Evolutionary conservation across 2,888 invertebrate species (phyloP).

Genomic region (Cenopis cana): DNA sequence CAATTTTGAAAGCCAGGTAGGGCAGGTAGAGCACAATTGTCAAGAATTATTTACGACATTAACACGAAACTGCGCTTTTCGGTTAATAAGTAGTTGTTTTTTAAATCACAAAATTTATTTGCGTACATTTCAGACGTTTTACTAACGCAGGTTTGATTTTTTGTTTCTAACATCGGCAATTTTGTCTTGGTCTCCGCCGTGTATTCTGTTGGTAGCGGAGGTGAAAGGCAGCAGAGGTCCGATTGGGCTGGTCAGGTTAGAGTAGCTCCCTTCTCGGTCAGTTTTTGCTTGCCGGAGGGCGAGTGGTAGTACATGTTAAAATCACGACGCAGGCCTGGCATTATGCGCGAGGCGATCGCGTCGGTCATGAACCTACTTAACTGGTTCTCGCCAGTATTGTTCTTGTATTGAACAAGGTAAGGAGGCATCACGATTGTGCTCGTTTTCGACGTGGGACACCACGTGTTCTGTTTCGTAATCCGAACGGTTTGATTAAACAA

Average conservation of each 20-base stretch:
- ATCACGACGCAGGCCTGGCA: constrained; percentile 67
- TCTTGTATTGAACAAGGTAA: constrained; percentile 52
- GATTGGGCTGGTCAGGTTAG: constrained; percentile 50
- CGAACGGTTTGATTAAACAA: not conserved
- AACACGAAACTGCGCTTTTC: not conserved
- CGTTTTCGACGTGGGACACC: constrained; percentile 10
- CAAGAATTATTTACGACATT: not conserved
- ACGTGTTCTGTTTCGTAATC: constrained; percentile 35
- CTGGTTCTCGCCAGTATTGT: constrained; percentile 77
- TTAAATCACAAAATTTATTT: constrained; percentile 1
- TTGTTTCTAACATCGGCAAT: constrained; percentile 16
- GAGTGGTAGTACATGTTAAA: constrained; percentile 56
- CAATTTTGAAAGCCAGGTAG: too few relatives aligned
- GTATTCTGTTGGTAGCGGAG: not conserved
- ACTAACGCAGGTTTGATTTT: not conserved
- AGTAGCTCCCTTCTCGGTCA: constrained; percentile 55
- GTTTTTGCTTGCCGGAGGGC: constrained; percentile 54
- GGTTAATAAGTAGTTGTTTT: not conserved
- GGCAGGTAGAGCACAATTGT: too few relatives aligned
- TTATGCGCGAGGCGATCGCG: constrained; percentile 70
- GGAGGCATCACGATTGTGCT: constrained; percentile 40
- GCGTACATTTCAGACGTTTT: constrained; percentile 15
- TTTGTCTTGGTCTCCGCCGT: constrained; percentile 11
- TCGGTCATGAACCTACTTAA: constrained; percentile 81
- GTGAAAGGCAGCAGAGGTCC: constrained; percentile 48